These are phyloP conservation scores for Bombus pyrosoma DNA, from an alignment of 1,140 invertebrate species.

Conservation along the genomic window DNA sequence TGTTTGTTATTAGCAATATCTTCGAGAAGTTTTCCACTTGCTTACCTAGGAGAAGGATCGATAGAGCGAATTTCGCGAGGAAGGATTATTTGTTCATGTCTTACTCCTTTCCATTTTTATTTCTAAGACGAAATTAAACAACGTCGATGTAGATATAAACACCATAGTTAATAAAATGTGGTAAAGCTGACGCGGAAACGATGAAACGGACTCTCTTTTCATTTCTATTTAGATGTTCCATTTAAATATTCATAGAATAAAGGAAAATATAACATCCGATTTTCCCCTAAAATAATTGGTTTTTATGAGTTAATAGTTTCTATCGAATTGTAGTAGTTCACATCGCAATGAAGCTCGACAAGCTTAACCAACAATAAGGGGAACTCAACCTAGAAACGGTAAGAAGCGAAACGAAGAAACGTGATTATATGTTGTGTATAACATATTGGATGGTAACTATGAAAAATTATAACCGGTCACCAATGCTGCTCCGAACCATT, in stretches of 20 bases:
- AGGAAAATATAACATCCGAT: background rate
- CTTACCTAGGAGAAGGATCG: background rate
- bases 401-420: constrained; percentile 33
- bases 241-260: too few species aligned
- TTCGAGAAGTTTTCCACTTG: constrained; percentile 29
- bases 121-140: background rate
- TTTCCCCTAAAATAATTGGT: background rate
- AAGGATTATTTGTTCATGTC: background rate
- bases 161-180: background rate
- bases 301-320: background rate
- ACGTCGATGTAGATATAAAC: background rate
- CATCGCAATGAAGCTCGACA: background rate
- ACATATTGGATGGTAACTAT: background rate
- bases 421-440: too few species aligned
- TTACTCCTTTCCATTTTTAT: background rate
- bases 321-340: too few species aligned
- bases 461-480: constrained; percentile 14
- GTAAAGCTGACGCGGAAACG: background rate
- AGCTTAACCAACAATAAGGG: background rate
- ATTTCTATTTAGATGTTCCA: background rate
- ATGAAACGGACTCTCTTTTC: background rate
- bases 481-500: background rate
- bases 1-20: constrained; percentile 40
- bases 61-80: background rate
- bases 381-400: background rate